Evolutionary conservation across 2,113 vertebrate species (phyloP), one percentile per base, ranked within the genome.

Genomic region (Callionymus lyra): DNA sequence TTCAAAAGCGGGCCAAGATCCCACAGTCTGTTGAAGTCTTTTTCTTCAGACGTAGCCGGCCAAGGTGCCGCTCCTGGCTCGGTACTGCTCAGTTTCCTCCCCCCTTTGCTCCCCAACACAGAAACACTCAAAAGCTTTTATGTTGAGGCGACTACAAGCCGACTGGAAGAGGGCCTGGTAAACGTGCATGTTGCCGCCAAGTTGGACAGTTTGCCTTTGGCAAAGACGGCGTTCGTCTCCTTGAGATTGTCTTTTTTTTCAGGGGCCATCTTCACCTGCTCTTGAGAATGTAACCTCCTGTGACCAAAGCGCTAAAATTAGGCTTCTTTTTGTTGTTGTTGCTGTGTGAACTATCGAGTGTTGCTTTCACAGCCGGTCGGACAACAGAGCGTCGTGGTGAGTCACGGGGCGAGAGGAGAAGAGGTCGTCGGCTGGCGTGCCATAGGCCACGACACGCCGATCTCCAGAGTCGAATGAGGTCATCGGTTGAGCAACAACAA

Each of bases 51-150:
- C 53, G 34, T 68, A 65, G 65, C 68, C 72, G 68, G 59, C 61
- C 4, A 18, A 66, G 56, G 56, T 56, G 61, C 41, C 46, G 34
- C 14, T 52, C 55, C 61, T 58, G 66, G 53, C 51, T 58, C 57
- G 53, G 10, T 73, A 77, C 73, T 75, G 80, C 79, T 75, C 50
- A 31, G 33, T 65, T 70, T 70, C 53, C 63, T 59, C 44, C 51
- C 31, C 72, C 77, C 70, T 31, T 70, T 76, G 57, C 62, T 73
- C 67, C 51, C 65, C 59, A 65, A 71, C 66, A 60, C 53, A 51
- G 44, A 49, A 76, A 51, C 15, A 18, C 47, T 60, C 53, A 43
- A 6, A 45, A 44, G 61, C 70, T 69, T 66, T 75, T 70, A 68
- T 74, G 73, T 68, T 31, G 60, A 66, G 68, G 60, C 63, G 56